phyloP scores from a whole-genome alignment of 2,888 invertebrate genomes.

The Sclerodermus sp. region DNA sequence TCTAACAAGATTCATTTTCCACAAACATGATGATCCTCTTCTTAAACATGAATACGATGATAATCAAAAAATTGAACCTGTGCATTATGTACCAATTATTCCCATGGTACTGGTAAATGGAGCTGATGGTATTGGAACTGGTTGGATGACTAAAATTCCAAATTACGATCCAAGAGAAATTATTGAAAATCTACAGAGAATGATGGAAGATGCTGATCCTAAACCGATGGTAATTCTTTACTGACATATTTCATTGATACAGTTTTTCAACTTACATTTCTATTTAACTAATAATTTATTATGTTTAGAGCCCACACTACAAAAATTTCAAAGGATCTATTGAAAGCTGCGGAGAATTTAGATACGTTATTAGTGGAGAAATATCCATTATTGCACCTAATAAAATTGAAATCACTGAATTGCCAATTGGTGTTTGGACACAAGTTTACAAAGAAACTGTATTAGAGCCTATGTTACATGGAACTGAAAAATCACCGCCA shows the following conservation, averaged over 20 bases:
- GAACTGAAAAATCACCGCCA: conserved; percentile 59
- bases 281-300: not conserved
- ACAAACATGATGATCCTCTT: conserved; percentile 85
- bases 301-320: conserved; percentile 76
- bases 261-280: no score
- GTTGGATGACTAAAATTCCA: conserved; percentile 97
- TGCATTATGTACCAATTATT: conserved; percentile 91
- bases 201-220: conserved; percentile 83
- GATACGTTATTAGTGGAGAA: conserved; percentile 81
- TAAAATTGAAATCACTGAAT: conserved; percentile 91
- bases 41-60: conserved; percentile 90
- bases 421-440: conserved; percentile 94
- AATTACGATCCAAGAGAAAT: conserved; percentile 95
- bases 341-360: conserved; percentile 71
- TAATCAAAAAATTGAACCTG: conserved; percentile 91
- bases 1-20: conserved; percentile 82
- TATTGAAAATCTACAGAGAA: conserved; percentile 73
- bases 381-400: conserved; percentile 76
- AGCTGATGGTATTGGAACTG: conserved; percentile 97
- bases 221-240: conserved; percentile 63
- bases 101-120: conserved; percentile 98
- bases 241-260: no score
- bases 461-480: conserved; percentile 82
- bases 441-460: conserved; percentile 94
- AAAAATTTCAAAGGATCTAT: conserved; percentile 87